These are phyloP conservation scores for Toxotes jaculatrix DNA, from an alignment of 2,113 vertebrate species.

Conservation along the genomic window DNA sequence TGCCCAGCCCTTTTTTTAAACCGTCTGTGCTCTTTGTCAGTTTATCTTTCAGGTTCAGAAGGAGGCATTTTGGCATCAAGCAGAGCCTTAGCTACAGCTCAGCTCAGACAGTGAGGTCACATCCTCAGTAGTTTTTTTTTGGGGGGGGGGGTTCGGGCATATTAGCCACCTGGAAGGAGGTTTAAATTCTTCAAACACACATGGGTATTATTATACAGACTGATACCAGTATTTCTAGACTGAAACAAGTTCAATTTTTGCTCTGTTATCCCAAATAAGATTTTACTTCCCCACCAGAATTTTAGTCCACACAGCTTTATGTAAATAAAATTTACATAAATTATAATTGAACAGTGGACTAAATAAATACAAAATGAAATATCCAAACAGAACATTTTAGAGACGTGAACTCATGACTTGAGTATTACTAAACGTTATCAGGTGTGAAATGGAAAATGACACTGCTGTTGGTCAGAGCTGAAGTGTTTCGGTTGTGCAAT, in stretches of 20 bases:
- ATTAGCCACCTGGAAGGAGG: neutral
- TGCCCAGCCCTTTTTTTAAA: neutral
- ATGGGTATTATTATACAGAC: neutral
- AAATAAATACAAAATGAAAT: neutral
- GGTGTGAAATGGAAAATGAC: neutral
- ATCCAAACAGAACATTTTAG: neutral
- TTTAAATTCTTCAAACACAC: neutral
- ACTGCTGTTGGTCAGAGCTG: too few species aligned
- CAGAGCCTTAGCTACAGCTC: too few species aligned
- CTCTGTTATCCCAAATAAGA: neutral
- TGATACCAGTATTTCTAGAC: neutral
- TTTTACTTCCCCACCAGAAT: too few species aligned
- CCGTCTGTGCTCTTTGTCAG: neutral
- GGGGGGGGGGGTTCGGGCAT: neutral
- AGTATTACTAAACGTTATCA: neutral
- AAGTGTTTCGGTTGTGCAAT: too few species aligned
- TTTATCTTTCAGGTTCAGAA: neutral
- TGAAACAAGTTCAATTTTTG: neutral
- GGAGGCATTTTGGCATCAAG: neutral
- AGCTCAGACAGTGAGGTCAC: neutral
- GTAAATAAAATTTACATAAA: too few species aligned
- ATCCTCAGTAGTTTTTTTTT: neutral
- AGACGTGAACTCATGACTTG: neutral
- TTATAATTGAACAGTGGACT: too few species aligned
- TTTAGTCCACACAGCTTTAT: too few species aligned